phyloP scores from a whole-genome alignment of 2,797 vertebrate genomes.

The Luscinia luscinia region DNA sequence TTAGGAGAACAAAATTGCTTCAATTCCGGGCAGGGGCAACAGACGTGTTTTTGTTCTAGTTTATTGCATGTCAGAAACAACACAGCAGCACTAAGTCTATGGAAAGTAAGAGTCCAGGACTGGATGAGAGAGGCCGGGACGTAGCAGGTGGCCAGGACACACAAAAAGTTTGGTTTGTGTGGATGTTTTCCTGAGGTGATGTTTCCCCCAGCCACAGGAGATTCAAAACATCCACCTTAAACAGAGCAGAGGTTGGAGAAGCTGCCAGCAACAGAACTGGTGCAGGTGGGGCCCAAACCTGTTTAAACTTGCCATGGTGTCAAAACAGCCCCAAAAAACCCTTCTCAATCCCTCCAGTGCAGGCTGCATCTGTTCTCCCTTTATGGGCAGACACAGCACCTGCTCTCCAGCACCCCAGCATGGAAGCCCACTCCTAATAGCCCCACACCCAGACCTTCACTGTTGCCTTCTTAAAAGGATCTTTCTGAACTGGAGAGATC shows the following conservation, averaged over 20 bases:
- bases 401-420: background rate
- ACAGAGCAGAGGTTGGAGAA: background rate
- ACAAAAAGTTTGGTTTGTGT: background rate
- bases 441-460: background rate
- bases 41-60: background rate
- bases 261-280: background rate
- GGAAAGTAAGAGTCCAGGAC: background rate
- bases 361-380: background rate
- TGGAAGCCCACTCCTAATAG: background rate
- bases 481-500: background rate
- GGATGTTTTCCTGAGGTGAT: background rate
- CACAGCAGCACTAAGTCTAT: too few species aligned
- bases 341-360: background rate
- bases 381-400: fast-evolving
- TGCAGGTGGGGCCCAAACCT: too few species aligned
- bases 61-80: background rate
- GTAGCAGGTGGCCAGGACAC: background rate
- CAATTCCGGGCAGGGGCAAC: background rate
- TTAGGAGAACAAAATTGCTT: background rate
- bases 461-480: background rate
- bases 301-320: fast-evolving
- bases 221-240: background rate
- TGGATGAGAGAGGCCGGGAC: background rate
- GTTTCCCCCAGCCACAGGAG: too few species aligned
- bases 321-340: background rate